Evolutionary conservation across 1,140 invertebrate genomes (phyloP).

Genomic region (Apis florea): DNA sequence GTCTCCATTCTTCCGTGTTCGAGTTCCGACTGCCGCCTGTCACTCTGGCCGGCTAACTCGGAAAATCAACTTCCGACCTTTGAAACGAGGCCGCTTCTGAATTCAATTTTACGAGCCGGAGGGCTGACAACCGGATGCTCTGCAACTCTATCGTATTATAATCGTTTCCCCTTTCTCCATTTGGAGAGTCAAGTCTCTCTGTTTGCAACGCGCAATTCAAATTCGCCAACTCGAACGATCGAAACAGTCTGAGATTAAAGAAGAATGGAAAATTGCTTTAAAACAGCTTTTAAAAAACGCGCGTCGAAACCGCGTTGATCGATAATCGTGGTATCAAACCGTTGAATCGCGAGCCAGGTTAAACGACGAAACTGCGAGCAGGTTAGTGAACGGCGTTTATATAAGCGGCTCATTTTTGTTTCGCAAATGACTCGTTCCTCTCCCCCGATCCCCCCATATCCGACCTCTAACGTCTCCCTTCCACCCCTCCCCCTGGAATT

Average conservation of each 20-base stretch:
- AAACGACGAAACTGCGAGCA: constrained; percentile 14
- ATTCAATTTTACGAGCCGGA: constrained; percentile 56
- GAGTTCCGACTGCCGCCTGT: constrained; percentile 49
- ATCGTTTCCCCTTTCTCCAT: constrained; percentile 18
- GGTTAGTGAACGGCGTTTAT: constrained; percentile 34
- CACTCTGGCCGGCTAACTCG: constrained; percentile 56
- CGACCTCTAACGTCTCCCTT: constrained; percentile 37
- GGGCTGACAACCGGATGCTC: not conserved
- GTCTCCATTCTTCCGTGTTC: constrained; percentile 26
- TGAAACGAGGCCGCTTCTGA: constrained; percentile 38
- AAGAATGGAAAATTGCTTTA: not conserved
- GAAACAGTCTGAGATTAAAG: not conserved
- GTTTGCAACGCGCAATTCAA: not conserved
- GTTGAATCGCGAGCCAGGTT: not conserved
- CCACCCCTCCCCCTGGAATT: constrained; percentile 43
- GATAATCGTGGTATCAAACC: not conserved
- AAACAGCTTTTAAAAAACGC: not conserved
- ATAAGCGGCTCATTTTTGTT: constrained; percentile 45
- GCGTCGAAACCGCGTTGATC: not conserved
- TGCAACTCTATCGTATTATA: constrained; percentile 40
- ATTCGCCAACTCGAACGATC: not conserved
- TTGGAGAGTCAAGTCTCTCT: not conserved
- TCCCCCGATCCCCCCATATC: constrained; percentile 37
- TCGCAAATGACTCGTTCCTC: constrained; percentile 40
- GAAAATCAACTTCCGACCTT: constrained; percentile 63